These are phyloP conservation scores for Chlorodrepanis virens DNA, from an alignment of 2,113 vertebrate species.

Conservation along the genomic window DNA sequence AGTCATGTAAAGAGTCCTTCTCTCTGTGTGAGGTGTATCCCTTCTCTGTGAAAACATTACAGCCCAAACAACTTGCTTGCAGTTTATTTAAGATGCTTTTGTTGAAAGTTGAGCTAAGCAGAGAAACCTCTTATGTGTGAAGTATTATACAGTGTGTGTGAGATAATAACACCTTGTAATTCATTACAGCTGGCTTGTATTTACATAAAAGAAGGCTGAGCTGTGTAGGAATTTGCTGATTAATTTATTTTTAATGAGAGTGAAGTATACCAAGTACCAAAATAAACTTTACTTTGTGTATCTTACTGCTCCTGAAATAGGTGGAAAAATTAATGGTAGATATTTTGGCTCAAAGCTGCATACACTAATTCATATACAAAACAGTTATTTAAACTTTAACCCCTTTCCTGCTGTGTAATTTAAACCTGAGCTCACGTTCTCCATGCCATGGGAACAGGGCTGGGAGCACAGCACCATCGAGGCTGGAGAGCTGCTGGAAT, in stretches of 20 bases:
- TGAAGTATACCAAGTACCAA: conserved; percentile 79
- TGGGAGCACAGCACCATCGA: background rate
- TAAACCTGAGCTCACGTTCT: background rate
- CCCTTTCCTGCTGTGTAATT: conserved; percentile 66
- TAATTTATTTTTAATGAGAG: conserved; percentile 87
- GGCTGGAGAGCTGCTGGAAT: background rate
- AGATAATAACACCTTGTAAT: conserved; percentile 84
- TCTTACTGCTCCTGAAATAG: conserved; percentile 81
- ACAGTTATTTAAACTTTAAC: conserved; percentile 75
- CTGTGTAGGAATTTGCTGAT: conserved; percentile 84
- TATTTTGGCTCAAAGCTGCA: conserved; percentile 76
- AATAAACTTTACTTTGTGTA: conserved; percentile 84
- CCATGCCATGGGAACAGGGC: background rate
- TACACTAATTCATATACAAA: conserved; percentile 80
- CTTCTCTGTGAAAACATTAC: conserved; percentile 81
- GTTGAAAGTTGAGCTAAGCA: conserved; percentile 75
- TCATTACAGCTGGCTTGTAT: conserved; percentile 82
- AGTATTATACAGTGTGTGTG: conserved; percentile 71
- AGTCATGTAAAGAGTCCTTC: conserved; percentile 80
- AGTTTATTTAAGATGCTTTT: conserved; percentile 85
- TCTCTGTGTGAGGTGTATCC: conserved; percentile 78
- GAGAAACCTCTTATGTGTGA: conserved; percentile 79
- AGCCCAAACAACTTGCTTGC: conserved; percentile 79
- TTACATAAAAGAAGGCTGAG: conserved; percentile 81
- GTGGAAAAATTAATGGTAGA: conserved; percentile 84